Conservation (phyloP, 2,113 vertebrate genomes). For the Haplotaxodon microlepis region DNA sequence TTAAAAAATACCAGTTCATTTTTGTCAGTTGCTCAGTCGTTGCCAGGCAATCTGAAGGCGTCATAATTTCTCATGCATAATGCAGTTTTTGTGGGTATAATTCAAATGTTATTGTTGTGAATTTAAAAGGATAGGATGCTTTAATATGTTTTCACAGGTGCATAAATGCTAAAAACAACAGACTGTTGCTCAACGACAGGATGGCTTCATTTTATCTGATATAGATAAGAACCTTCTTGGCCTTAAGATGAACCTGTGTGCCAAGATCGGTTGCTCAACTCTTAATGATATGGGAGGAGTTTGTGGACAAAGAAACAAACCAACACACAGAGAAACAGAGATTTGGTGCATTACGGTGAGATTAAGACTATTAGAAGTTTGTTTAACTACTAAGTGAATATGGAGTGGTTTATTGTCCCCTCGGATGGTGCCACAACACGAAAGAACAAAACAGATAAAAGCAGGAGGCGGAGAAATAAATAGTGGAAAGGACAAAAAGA, state of each 20-base stretch:
- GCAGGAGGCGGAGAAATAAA: neutral
- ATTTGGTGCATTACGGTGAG: neutral
- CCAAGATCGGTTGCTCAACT: neutral
- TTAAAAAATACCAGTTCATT: neutral
- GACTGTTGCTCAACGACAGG: neutral
- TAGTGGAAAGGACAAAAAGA: neutral
- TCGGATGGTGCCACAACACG: neutral
- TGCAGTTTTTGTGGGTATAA: neutral
- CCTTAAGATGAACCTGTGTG: neutral
- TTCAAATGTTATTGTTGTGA: neutral
- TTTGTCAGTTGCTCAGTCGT: neutral
- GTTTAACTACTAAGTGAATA: neutral
- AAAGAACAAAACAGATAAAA: neutral
- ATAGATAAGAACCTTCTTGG: neutral
- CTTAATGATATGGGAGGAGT: neutral
- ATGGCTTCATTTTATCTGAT: neutral
- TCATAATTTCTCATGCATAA: neutral
- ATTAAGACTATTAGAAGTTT: neutral
- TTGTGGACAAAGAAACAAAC: neutral
- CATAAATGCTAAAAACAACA: neutral
- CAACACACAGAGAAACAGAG: neutral
- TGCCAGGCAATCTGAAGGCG: neutral
- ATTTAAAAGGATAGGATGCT: neutral
- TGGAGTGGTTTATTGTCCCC: neutral
- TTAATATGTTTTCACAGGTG: neutral